Base-by-base conservation (phyloP, 2,113 vertebrate species). In the Stegastes partitus region DNA sequence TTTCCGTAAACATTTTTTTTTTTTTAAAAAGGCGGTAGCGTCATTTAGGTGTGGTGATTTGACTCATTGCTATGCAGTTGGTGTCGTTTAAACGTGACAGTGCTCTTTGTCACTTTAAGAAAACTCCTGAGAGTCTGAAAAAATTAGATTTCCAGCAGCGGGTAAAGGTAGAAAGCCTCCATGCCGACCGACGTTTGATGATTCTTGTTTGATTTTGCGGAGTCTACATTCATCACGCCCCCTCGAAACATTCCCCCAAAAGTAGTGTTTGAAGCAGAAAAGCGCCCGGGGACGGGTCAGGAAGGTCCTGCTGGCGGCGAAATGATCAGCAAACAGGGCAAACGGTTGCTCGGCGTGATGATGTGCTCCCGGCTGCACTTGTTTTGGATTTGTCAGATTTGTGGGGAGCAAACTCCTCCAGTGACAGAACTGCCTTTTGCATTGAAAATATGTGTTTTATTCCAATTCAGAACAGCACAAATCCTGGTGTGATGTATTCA, bases 151-250 rank as follows among this genome's bases (percentile, higher is more conserved):
- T 77, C 62, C 15, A 74, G 37, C 65, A 62, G 16, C 15, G 25
- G 16, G 16, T 65, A 57, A 75, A 68, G 34, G 34, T n/a, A 62
- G 25, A 55, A 50, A 16, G 25, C 59, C 11, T 49, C 25, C 70
- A 8, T 56, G 50, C n/a, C 50, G 47, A 28, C 57, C 68, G 76
- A 31, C 49, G 18, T 73, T 53, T 73, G 31, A 51, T 72, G 67
- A n/a, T 28, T 42, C 25, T 21, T 7, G 68, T 77, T 82, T 80
- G 68, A 83, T 77, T 80, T 69, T 62, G 37, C 21, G 31, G 50
- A 28, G 47, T 68, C 37, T 53, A 64, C 63, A 84, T 84, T 56
- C 56, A 82, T 84, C 79, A 75, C 62, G 56, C 53, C 54, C 3
- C 42, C 42, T 72, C 28, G 22, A 68, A 80, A 75, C 47, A 66